These are phyloP conservation scores for Endotricha flammealis DNA, from an alignment of 2,888 invertebrate genomes.

Conservation along the genomic window DNA sequence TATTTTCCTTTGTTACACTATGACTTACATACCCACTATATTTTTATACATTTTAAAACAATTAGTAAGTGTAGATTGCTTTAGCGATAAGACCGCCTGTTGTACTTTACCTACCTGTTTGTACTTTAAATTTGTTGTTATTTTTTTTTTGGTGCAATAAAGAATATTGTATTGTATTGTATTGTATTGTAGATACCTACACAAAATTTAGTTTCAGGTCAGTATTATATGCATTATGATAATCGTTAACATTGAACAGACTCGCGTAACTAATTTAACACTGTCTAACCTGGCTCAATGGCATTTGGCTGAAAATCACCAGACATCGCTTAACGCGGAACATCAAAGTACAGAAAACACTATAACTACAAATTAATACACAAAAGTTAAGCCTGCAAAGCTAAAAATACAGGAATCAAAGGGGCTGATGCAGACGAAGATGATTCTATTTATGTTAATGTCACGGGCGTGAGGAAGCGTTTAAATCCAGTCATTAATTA, in stretches of 20 bases:
- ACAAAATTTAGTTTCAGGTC: too few species aligned
- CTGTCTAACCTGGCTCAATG: slow-evolving; percentile 40
- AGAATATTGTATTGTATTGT: too few species aligned
- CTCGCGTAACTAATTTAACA: slow-evolving; percentile 39
- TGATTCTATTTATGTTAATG: slow-evolving; percentile 78
- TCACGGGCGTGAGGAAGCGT: slow-evolving; percentile 79
- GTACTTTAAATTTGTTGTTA: too few species aligned
- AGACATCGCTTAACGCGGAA: slow-evolving; percentile 64
- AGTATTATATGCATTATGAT: too few species aligned
- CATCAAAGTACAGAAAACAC: slow-evolving; percentile 69
- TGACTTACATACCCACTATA: too few species aligned
- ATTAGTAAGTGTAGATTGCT: too few species aligned
- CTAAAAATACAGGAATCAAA: slow-evolving; percentile 77
- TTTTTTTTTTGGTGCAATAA: too few species aligned
- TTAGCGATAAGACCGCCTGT: too few species aligned
- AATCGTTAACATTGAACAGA: slow-evolving; percentile 31
- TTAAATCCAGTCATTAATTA: slow-evolving; percentile 78
- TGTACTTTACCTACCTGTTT: too few species aligned
- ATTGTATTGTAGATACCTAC: too few species aligned
- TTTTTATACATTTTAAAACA: too few species aligned
- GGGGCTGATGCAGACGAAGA: slow-evolving; percentile 68
- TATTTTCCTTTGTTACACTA: too few species aligned
- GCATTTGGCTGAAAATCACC: slow-evolving; percentile 63
- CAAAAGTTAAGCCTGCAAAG: slow-evolving; percentile 60
- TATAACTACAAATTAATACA: slow-evolving; percentile 69